Conservation (phyloP, 2,888 invertebrate species). For the Baronia brevicornis region DNA sequence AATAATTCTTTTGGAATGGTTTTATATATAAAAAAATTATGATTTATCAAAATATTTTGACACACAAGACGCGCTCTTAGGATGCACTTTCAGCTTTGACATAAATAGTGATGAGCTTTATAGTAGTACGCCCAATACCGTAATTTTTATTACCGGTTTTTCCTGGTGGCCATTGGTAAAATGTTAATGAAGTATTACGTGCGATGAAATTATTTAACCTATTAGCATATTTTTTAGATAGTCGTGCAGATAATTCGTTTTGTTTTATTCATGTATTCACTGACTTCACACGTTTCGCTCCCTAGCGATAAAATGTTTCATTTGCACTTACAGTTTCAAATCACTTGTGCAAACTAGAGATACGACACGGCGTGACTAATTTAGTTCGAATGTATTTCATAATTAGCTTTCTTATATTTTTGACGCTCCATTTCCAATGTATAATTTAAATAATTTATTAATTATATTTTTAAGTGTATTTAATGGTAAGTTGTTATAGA, state of each 20-base stretch:
- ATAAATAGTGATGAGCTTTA: slow-evolving; percentile 11
- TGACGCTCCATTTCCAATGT: slow-evolving; percentile 16
- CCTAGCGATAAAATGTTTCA: slow-evolving; percentile 8
- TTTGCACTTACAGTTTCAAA: slow-evolving; percentile 18
- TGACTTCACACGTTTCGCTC: slow-evolving; percentile 12
- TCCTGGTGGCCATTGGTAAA: slow-evolving; percentile 1
- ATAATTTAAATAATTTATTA: slow-evolving; percentile 13
- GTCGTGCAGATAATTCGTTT: slow-evolving; percentile 12
- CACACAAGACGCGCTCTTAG: not conserved
- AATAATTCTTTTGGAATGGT: too few species aligned
- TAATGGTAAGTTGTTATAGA: slow-evolving; percentile 16
- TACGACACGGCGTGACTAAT: slow-evolving; percentile 31
- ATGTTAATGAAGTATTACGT: slow-evolving; percentile 8
- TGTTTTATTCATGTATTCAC: slow-evolving; percentile 11
- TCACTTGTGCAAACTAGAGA: slow-evolving; percentile 45
- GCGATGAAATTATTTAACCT: slow-evolving; percentile 6
- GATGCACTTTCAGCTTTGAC: too few species aligned
- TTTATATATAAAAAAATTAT: too few species aligned
- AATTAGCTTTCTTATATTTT: slow-evolving; percentile 18
- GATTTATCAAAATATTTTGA: slow-evolving; percentile 1
- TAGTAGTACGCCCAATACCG: not conserved
- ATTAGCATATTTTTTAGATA: slow-evolving; percentile 13
- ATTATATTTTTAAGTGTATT: slow-evolving; percentile 15
- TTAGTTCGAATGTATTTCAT: slow-evolving; percentile 23
- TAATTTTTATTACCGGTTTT: slow-evolving; percentile 8